phyloP scores from a whole-genome alignment of 1,140 invertebrate species.

The Pentalonia nigronervosa region DNA sequence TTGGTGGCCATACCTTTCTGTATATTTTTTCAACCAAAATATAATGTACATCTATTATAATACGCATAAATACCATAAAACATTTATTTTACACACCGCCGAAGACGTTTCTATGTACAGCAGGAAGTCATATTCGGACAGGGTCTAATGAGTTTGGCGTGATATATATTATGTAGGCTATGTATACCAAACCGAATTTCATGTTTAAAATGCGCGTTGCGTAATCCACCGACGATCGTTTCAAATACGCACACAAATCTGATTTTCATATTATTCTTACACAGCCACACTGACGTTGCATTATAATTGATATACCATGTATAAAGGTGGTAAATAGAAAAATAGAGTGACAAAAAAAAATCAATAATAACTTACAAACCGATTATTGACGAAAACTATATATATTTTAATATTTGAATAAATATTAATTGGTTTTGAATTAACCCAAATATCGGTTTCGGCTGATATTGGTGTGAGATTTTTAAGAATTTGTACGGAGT shows the following conservation, averaged over 20 bases:
- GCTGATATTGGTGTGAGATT: neutral
- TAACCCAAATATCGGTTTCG: no score
- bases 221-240: neutral
- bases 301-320: neutral
- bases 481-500: neutral
- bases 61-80: neutral
- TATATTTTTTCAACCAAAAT: neutral
- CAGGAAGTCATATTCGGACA: neutral
- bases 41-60: neutral
- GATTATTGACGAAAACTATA: neutral
- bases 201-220: neutral
- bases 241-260: neutral
- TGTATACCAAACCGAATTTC: neutral
- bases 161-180: constrained; percentile 7
- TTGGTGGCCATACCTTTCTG: neutral
- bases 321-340: neutral
- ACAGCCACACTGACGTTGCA: neutral
- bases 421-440: no score
- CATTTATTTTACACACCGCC: neutral
- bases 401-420: no score
- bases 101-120: neutral
- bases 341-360: neutral
- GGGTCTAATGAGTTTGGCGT: neutral
- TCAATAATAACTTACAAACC: neutral
- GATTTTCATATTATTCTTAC: neutral